These are phyloP conservation scores for Zeugodacus cucurbitae DNA, from an alignment of 1,140 invertebrate species.

Conservation along the genomic window DNA sequence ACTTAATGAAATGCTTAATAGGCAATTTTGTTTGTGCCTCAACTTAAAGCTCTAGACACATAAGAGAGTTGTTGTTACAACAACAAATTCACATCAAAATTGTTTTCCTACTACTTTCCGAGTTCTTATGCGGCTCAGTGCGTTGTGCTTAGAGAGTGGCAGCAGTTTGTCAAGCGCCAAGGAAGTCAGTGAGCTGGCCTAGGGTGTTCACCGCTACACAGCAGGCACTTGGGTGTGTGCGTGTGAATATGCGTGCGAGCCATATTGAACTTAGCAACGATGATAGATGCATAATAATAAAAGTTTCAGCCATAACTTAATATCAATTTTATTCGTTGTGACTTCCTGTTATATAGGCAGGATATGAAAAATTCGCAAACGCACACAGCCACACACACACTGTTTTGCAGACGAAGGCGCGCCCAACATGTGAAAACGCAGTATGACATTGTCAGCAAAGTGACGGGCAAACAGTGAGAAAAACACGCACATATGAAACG, in stretches of 20 bases:
- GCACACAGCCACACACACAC: neutral
- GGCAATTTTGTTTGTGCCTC: neutral
- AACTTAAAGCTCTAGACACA: neutral
- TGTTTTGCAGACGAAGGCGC: too few relatives aligned
- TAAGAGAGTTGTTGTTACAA: neutral
- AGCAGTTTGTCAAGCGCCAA: neutral
- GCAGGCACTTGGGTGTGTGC: neutral
- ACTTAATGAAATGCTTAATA: neutral
- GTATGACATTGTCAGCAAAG: slow-evolving; percentile 42
- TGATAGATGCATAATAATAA: slow-evolving; percentile 42
- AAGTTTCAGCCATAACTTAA: slow-evolving; percentile 40
- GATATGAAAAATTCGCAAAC: slow-evolving; percentile 39
- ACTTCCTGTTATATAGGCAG: slow-evolving; percentile 41
- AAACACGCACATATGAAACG: neutral
- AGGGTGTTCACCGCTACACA: neutral
- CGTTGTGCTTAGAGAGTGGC: neutral
- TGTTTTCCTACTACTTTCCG: neutral
- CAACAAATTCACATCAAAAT: neutral
- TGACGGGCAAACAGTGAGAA: neutral
- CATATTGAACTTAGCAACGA: slow-evolving; percentile 17
- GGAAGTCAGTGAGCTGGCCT: too few relatives aligned
- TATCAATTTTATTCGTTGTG: slow-evolving; percentile 41
- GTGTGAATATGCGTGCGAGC: neutral
- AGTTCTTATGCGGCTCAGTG: neutral
- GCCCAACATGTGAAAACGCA: neutral